Percentiles rank a stretch among this genome's conserved stretches.
Conservation (phyloP, 2,113 vertebrate genomes). For the Pterophyllum scalare region DNA sequence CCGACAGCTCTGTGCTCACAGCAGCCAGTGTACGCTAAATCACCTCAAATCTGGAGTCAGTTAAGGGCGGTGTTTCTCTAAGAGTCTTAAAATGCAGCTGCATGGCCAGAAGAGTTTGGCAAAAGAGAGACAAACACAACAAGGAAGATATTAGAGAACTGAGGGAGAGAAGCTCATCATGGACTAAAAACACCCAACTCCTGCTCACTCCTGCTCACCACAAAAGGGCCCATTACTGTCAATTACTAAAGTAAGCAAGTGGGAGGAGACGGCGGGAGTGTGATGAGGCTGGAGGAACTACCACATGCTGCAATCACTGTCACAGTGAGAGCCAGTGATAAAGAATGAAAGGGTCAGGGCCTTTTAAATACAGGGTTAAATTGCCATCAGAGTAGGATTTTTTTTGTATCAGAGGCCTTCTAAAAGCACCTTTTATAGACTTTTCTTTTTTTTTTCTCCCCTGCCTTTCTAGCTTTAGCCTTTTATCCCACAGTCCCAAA, state of each 20-base stretch:
- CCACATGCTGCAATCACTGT: slow-evolving; percentile 11
- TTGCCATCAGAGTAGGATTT: not conserved
- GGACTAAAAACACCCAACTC: not conserved
- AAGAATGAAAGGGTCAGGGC: not conserved
- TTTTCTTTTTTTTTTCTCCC: not conserved
- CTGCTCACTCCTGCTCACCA: not conserved
- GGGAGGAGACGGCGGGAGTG: not conserved
- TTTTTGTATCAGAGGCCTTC: not conserved
- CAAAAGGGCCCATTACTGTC: slow-evolving; percentile 24
- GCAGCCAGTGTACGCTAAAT: not conserved
- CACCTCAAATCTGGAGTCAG: slow-evolving; percentile 13
- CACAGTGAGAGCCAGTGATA: not conserved
- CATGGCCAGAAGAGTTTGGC: not conserved
- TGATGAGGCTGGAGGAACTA: slow-evolving; percentile 16
- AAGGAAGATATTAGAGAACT: slow-evolving; percentile 28
- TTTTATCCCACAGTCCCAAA: not conserved
- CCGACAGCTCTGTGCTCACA: not conserved
- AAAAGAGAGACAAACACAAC: slow-evolving; percentile 12
- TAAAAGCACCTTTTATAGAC: not conserved
- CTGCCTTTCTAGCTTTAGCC: not conserved
- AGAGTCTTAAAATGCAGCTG: not conserved
- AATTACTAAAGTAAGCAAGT: slow-evolving; percentile 32
- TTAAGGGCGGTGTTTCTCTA: not conserved
- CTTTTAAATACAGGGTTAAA: slow-evolving; percentile 6
- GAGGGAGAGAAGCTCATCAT: slow-evolving; percentile 44